Evolutionary conservation across 2,113 vertebrate genomes (phyloP).

Genomic region (Diadophis punctatus): DNA sequence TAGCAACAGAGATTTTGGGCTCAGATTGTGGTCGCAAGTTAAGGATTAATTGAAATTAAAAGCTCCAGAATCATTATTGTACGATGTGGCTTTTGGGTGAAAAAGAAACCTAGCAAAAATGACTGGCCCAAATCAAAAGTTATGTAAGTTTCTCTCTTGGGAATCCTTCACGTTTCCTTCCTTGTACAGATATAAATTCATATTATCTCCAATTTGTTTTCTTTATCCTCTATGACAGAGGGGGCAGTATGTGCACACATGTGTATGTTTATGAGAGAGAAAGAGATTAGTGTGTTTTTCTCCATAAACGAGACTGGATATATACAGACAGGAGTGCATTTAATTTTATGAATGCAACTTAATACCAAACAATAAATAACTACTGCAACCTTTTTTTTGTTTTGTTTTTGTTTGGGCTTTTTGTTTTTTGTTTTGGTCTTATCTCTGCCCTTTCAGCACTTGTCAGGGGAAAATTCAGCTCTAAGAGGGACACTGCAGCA

Average conservation of each 20-base stretch:
- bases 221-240: background rate
- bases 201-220: background rate
- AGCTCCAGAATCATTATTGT: background rate
- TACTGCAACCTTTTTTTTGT: background rate
- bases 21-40: too few species aligned
- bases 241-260: too few species aligned
- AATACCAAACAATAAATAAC: background rate
- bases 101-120: background rate
- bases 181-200: background rate
- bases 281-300: background rate
- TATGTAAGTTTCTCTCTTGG: background rate
- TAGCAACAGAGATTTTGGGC: too few species aligned
- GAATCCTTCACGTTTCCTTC: background rate
- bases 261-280: background rate
- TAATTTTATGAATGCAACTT: background rate
- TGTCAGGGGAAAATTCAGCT: background rate
- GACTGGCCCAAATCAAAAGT: background rate
- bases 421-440: too few species aligned
- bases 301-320: background rate
- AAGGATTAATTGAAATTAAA: background rate
- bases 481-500: background rate
- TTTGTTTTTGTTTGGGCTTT: too few species aligned
- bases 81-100: background rate
- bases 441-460: background rate
- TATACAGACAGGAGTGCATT: background rate